Base-by-base conservation (phyloP, 2,888 invertebrate genomes). In the Thelaira solivaga region DNA sequence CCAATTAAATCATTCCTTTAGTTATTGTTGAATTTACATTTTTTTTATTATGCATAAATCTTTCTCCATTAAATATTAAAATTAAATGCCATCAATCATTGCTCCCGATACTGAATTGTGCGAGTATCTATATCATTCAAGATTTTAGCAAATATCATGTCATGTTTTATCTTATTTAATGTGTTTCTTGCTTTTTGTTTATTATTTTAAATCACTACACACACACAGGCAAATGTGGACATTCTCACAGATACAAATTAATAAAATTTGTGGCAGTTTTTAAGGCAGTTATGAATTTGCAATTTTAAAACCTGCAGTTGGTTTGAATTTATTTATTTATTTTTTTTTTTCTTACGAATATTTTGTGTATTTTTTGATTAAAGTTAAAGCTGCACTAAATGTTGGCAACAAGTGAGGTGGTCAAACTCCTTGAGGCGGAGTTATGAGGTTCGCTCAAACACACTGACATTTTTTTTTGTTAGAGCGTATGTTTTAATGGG, bases 351-450 rank as follows among this genome's bases (percentile, higher is more conserved):
- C 13, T 71, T 68, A 51, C 18, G 49, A 41, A 47, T 61, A 67
- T 24, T 18, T 61, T n/a, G 13, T 36, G 29, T 24, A 45, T 34
- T 13, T 71, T 61, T 36, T 45, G 18, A 24, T 62, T 62, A 41
- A 22, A 61, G 5, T 16, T 16, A 55, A 36, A 45, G 11, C n/a
- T 39, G 43, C 43, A 39, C 47, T 47, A 72, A 73, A 24, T 67
- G 43, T 53, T 59, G 67, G 51, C 59, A 51, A n/a, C 22, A 39
- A 61, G 26, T 29, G 53, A 74, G 53, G 74, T 68, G 55, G 67
- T 68, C 72, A 62, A 72, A 72, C 61, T 77, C 59, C 62, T 65
- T 59, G 43, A 78, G 78, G 78, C 74, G 78, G 74, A 74, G 78
- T 55, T 78, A 61, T 65, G 36, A 47, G 67, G 16, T 43, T 7